Conservation (phyloP, 2,888 invertebrate genomes). For the Ryuthela nishihirai region DNA sequence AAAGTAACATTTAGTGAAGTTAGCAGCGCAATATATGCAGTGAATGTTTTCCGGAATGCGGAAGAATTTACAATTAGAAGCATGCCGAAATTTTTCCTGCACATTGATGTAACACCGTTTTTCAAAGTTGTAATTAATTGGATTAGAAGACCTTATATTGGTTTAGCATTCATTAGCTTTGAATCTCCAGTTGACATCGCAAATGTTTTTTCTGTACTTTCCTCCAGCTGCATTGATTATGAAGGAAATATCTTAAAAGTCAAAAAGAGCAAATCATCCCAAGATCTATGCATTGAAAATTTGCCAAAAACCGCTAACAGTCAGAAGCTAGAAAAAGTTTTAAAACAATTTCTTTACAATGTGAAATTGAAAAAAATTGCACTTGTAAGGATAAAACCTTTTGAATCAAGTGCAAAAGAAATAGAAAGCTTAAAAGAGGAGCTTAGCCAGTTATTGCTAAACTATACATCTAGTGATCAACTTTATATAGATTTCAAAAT, state of each 20-base stretch:
- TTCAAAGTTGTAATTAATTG: conserved; percentile 12
- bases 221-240: not conserved
- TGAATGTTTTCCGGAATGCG: conserved; percentile 10
- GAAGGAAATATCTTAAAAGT: not conserved
- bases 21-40: conserved; percentile 14
- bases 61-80: conserved; percentile 5
- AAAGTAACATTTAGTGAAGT: conserved; percentile 19
- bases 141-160: conserved; percentile 21
- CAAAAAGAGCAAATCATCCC: conserved; percentile 9
- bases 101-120: not conserved
- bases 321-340: conserved; percentile 2
- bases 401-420: too few species aligned
- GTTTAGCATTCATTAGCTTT: conserved; percentile 17
- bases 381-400: not conserved
- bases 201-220: not conserved
- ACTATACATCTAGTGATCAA: conserved; percentile 12
- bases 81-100: not conserved
- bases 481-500: conserved; percentile 14
- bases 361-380: not conserved
- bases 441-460: too few species aligned
- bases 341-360: not conserved
- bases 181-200: not conserved
- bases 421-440: too few species aligned
- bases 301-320: conserved; percentile 6
- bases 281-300: conserved; percentile 8